Conservation (phyloP, 2,113 vertebrate genomes). For the Poecile atricapillus region DNA sequence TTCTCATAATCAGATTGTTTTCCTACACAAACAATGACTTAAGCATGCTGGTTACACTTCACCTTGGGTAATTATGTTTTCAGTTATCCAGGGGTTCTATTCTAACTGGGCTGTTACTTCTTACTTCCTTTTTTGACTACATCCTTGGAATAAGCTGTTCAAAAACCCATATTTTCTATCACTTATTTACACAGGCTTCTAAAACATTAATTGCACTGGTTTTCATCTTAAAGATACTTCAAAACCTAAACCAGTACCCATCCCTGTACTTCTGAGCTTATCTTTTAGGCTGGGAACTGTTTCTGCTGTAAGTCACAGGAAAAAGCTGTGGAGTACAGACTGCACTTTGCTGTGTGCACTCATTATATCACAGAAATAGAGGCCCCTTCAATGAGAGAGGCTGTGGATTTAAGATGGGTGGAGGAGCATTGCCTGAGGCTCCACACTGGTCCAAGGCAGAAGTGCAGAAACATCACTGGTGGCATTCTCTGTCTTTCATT, state of each 20-base stretch:
- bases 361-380: neutral
- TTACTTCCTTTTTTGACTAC: neutral
- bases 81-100: neutral
- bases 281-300: neutral
- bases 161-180: neutral
- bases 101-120: neutral
- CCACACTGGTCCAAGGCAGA: neutral
- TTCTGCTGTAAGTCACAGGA: neutral
- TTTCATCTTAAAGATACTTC: neutral
- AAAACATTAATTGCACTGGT: neutral
- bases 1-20: neutral
- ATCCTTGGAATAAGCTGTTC: neutral
- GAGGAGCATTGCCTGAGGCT: neutral
- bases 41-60: neutral
- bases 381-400: neutral
- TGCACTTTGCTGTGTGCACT: neutral
- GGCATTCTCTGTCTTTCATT: neutral
- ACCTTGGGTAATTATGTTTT: neutral
- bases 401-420: accelerated
- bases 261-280: neutral
- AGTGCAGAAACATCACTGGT: neutral
- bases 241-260: neutral
- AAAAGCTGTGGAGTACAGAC: neutral
- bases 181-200: neutral
- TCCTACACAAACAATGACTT: neutral